phyloP scores from a whole-genome alignment of 2,797 vertebrate genomes.

The Channallabes apus region DNA sequence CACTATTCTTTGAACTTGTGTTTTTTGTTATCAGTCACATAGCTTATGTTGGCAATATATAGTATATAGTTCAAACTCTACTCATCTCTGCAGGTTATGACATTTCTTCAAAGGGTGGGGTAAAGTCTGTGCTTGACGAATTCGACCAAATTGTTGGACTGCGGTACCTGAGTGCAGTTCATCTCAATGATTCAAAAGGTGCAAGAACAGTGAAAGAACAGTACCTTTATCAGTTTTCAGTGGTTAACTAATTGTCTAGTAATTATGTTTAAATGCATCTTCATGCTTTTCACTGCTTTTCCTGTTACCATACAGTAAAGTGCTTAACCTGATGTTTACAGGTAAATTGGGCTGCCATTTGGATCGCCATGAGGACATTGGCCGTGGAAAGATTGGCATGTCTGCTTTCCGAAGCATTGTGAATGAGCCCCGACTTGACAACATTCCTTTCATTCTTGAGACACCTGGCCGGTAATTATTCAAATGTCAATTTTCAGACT shows the following conservation, averaged over 20 bases:
- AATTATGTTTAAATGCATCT: neutral
- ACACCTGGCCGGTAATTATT: conserved; percentile 75
- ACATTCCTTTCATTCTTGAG: conserved; percentile 79
- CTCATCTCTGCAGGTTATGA: conserved; percentile 68
- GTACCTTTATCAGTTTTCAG: neutral
- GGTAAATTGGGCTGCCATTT: conserved; percentile 77
- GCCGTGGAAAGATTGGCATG: conserved; percentile 76
- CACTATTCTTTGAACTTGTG: neutral
- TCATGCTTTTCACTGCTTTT: neutral
- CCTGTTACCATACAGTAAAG: neutral
- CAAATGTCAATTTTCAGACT: neutral
- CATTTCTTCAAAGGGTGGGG: conserved; percentile 71
- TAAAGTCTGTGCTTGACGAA: conserved; percentile 72
- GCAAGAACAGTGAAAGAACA: neutral
- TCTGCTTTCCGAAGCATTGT: conserved; percentile 76
- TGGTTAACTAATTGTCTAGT: neutral
- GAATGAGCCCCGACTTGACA: conserved; percentile 76
- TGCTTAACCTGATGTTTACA: conserved; percentile 43
- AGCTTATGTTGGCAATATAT: neutral
- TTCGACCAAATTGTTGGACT: conserved; percentile 76
- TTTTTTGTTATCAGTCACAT: neutral
- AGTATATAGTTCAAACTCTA: neutral
- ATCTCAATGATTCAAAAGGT: conserved; percentile 84
- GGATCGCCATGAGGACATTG: conserved; percentile 81
- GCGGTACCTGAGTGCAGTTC: conserved; percentile 73